phyloP scores from a whole-genome alignment of 23 tunicate genomes.

The Styela plicata region DNA sequence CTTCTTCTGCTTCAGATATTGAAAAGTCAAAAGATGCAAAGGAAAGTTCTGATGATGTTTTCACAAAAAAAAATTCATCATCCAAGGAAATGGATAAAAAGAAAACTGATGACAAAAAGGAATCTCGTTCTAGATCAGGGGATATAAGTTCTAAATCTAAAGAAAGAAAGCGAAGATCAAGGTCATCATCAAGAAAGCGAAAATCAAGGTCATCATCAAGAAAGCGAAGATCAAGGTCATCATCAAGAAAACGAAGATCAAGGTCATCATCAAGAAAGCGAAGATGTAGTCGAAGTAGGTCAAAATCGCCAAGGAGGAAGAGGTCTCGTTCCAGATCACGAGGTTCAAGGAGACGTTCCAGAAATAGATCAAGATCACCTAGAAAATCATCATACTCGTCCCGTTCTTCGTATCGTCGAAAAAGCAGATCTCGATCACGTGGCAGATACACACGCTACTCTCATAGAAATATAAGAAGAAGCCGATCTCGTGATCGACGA shows the following conservation, averaged over 20 bases:
- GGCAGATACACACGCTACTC: conserved; percentile 14
- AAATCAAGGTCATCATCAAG: conserved; percentile 17
- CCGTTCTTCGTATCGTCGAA: conserved; percentile 9
- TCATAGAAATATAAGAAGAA: background rate
- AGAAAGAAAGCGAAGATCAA: background rate
- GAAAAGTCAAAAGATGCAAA: conserved; percentile 1
- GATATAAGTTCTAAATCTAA: too few relatives aligned
- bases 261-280: conserved; percentile 26
- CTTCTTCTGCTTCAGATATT: background rate
- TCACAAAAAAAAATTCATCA: background rate
- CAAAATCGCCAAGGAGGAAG: conserved; percentile 19
- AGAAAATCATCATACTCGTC: conserved; percentile 25
- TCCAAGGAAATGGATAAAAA: background rate
- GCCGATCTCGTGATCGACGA: conserved; percentile 17
- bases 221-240: conserved; percentile 35
- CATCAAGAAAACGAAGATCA: conserved; percentile 23
- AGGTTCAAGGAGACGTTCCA: background rate
- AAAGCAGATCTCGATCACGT: conserved; percentile 14
- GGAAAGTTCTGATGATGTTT: background rate
- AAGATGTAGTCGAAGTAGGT: conserved; percentile 28
- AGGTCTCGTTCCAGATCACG: conserved; percentile 39
- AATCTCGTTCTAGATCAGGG: background rate
- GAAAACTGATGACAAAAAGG: conserved; percentile 9
- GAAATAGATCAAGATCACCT: conserved; percentile 14
- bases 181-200: conserved; percentile 9